These are phyloP conservation scores for Drosophila sproati DNA, from an alignment of 1,140 invertebrate species.

Conservation along the genomic window DNA sequence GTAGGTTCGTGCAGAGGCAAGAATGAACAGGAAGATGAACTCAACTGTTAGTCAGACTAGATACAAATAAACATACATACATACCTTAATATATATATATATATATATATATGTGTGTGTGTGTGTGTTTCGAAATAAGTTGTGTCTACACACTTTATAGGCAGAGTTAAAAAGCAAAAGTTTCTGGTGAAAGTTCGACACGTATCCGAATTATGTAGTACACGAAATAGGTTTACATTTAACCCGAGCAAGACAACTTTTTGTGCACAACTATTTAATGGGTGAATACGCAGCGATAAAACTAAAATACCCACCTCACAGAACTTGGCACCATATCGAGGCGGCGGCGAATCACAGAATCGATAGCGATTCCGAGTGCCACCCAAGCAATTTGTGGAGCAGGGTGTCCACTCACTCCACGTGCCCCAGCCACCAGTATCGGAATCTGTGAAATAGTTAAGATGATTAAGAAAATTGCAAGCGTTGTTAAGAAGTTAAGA, in stretches of 20 bases:
- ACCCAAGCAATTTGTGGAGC: conserved; percentile 91
- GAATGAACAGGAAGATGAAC: conserved; percentile 61
- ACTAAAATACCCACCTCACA: conserved; percentile 88
- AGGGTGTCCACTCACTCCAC: conserved; percentile 93
- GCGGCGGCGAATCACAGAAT: conserved; percentile 93
- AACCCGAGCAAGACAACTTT: conserved; percentile 23
- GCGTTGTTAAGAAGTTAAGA: conserved; percentile 3
- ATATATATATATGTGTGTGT: background rate
- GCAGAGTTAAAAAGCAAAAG: conserved; percentile 44
- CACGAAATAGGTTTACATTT: conserved; percentile 2
- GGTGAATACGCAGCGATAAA: conserved; percentile 1
- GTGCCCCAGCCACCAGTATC: conserved; percentile 92
- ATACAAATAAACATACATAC: conserved; percentile 10
- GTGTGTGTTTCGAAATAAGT: conserved; percentile 28
- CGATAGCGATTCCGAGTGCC: conserved; percentile 91
- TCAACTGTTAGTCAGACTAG: conserved; percentile 40
- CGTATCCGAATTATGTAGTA: conserved; percentile 34
- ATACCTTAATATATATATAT: background rate
- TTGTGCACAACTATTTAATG: conserved; percentile 20
- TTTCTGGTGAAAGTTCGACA: conserved; percentile 48
- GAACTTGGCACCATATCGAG: conserved; percentile 92
- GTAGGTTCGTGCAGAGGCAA: conserved; percentile 28
- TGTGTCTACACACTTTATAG: conserved; percentile 41
- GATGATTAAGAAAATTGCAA: conserved; percentile 11
- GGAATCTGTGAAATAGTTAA: conserved; percentile 85